These are phyloP conservation scores for Spodoptera litura DNA, from an alignment of 1,140 invertebrate genomes.

Conservation along the genomic window DNA sequence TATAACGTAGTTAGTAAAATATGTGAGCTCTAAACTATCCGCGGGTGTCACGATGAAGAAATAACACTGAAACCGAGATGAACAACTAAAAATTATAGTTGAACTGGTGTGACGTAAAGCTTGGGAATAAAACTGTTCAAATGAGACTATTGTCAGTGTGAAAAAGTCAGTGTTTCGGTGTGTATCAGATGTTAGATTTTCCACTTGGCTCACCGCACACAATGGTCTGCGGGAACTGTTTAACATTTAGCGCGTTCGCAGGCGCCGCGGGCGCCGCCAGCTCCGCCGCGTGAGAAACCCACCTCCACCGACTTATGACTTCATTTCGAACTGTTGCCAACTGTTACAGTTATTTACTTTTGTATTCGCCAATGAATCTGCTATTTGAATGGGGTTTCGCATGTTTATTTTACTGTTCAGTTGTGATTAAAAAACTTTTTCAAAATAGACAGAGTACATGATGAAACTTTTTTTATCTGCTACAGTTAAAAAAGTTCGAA, in stretches of 20 bases:
- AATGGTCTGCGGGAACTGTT: slow-evolving; percentile 67
- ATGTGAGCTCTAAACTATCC: neutral
- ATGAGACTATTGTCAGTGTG: slow-evolving; percentile 27
- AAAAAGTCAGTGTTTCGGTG: slow-evolving; percentile 63
- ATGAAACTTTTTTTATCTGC: too few species aligned
- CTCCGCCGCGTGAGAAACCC: slow-evolving; percentile 58
- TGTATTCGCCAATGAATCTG: slow-evolving; percentile 6
- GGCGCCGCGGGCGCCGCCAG: slow-evolving; percentile 51
- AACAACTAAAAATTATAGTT: slow-evolving; percentile 18
- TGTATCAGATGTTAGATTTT: slow-evolving; percentile 73
- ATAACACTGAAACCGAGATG: neutral
- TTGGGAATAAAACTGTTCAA: slow-evolving; percentile 49
- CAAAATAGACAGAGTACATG: too few species aligned
- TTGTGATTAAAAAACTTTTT: neutral
- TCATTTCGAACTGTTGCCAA: slow-evolving; percentile 36
- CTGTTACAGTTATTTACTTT: slow-evolving; percentile 25
- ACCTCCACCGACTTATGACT: slow-evolving; percentile 17
- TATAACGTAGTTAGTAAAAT: neutral
- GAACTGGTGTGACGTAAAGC: slow-evolving; percentile 26
- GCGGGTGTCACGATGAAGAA: neutral
- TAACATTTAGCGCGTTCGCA: slow-evolving; percentile 67
- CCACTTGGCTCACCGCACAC: slow-evolving; percentile 62
- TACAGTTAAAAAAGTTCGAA: neutral
- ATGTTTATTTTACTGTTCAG: neutral
- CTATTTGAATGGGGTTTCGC: neutral